Evolutionary conservation across 2,888 invertebrate species (phyloP).

Genomic region (Pristionchus mayeri): DNA sequence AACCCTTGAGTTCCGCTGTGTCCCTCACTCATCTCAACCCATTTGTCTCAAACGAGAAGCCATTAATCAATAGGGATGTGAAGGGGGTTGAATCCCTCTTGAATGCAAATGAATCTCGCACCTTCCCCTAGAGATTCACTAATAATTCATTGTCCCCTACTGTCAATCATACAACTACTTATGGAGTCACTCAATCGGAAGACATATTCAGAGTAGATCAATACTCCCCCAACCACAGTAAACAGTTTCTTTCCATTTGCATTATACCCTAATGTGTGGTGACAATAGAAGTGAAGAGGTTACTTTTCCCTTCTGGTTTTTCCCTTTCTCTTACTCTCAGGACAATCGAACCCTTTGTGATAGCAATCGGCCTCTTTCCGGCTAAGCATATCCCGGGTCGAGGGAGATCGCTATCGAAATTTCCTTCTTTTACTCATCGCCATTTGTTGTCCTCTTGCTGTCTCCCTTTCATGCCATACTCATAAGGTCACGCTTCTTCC

Average conservation of each 20-base stretch:
- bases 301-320: constrained; percentile 15
- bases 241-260: constrained; percentile 10
- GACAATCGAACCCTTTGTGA: constrained; percentile 34
- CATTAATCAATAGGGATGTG: constrained; percentile 41
- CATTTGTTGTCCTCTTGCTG: constrained; percentile 1
- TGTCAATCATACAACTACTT: constrained; percentile 30
- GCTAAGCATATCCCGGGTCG: constrained; percentile 3
- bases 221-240: not conserved
- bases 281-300: not conserved
- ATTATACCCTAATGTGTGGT: not conserved
- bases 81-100: constrained; percentile 8
- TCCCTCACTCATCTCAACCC: not conserved
- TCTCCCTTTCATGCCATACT: constrained; percentile 21
- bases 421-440: not conserved
- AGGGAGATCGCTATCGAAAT: constrained; percentile 28
- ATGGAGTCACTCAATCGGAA: constrained; percentile 28
- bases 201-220: not conserved
- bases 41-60: not conserved
- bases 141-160: constrained; percentile 30
- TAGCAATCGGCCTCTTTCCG: constrained; percentile 39
- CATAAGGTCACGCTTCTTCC: constrained; percentile 34
- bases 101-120: constrained; percentile 17
- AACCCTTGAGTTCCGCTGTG: not conserved
- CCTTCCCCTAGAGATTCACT: constrained; percentile 33
- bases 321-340: constrained; percentile 23